These are phyloP conservation scores for Polydrusus cervinus DNA, from an alignment of 2,888 invertebrate species.

Conservation along the genomic window DNA sequence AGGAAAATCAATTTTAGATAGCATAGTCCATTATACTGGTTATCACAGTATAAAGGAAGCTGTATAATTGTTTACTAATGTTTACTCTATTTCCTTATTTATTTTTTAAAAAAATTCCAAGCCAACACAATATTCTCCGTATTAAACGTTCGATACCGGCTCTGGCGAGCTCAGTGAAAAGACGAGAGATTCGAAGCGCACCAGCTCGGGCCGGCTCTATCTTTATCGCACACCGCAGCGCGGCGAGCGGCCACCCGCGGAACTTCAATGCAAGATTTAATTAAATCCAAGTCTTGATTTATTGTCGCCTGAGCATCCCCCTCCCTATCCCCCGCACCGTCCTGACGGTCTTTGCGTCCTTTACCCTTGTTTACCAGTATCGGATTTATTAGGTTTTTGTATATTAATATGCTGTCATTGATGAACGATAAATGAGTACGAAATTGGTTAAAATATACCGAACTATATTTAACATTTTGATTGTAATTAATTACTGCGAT, in stretches of 20 bases:
- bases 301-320: constrained; percentile 70
- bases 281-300: constrained; percentile 75
- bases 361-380: constrained; percentile 52
- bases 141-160: constrained; percentile 54
- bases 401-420: neutral
- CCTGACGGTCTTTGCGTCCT: constrained; percentile 43
- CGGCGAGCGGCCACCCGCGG: constrained; percentile 72
- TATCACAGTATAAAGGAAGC: too few species aligned
- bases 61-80: too few species aligned
- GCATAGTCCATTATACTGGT: too few species aligned
- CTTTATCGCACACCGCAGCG: constrained; percentile 69
- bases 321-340: constrained; percentile 49
- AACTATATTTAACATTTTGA: too few species aligned
- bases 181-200: constrained; percentile 29
- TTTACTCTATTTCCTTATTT: too few species aligned
- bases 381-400: constrained; percentile 55
- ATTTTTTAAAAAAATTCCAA: neutral
- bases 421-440: too few species aligned
- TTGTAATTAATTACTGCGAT: too few species aligned
- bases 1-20: too few species aligned
- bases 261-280: constrained; percentile 75
- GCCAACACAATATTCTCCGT: constrained; percentile 37
- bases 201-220: constrained; percentile 53
- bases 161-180: constrained; percentile 25
- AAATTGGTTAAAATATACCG: too few species aligned